These are phyloP conservation scores for Actinia equina DNA, from an alignment of 64 coral and sea anemone species.

Conservation along the genomic window DNA sequence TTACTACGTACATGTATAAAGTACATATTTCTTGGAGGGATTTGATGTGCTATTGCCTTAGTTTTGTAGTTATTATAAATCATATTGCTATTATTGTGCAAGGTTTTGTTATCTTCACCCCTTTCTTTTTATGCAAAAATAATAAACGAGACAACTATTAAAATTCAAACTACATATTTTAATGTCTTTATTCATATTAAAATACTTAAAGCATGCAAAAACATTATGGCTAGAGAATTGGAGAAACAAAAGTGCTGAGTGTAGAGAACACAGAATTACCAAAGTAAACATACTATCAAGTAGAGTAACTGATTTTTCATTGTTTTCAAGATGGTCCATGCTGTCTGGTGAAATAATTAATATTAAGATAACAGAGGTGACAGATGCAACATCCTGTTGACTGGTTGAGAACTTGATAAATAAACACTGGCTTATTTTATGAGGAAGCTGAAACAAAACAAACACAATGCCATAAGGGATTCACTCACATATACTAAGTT, in stretches of 20 bases:
- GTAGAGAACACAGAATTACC: neutral
- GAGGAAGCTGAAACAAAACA: constrained; percentile 34
- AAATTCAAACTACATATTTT: constrained; percentile 5
- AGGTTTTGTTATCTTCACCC: no score
- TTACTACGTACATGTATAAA: no score
- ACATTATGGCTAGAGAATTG: neutral
- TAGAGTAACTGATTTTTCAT: no score
- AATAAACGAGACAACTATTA: neutral
- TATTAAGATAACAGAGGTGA: neutral
- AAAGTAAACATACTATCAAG: neutral
- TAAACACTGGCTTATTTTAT: constrained; percentile 36
- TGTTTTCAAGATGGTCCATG: neutral
- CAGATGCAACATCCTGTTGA: neutral
- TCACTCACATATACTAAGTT: neutral
- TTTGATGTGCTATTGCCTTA: no score
- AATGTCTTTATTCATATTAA: neutral
- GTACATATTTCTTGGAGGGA: no score
- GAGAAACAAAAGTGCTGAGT: neutral
- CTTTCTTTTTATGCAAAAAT: no score
- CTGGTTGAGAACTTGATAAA: neutral
- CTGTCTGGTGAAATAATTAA: neutral
- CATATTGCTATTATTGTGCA: no score
- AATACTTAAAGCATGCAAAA: neutral
- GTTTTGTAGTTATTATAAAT: no score
- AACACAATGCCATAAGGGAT: neutral